Conservation (phyloP, 2,888 invertebrate genomes). For the Thumatha senex region DNA sequence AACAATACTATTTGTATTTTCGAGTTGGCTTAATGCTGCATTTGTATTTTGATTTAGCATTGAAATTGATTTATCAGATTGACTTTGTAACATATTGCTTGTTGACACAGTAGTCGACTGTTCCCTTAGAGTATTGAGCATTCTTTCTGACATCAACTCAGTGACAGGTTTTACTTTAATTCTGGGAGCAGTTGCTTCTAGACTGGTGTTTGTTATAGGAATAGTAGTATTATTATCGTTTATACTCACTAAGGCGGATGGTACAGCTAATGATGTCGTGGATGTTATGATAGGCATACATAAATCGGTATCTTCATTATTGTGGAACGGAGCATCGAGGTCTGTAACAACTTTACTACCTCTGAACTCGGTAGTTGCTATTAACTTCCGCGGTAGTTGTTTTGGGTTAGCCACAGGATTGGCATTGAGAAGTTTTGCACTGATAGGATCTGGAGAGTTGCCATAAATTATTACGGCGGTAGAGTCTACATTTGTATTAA, state of each 20-base stretch:
- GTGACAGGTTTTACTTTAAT: slow-evolving; percentile 72
- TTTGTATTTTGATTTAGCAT: not conserved
- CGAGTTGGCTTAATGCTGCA: not conserved
- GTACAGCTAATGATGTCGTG: slow-evolving; percentile 56
- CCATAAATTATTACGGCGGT: slow-evolving; percentile 19
- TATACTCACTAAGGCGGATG: slow-evolving; percentile 15
- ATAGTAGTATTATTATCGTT: not conserved
- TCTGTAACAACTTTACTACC: slow-evolving; percentile 9
- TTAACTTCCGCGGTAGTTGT: slow-evolving; percentile 55
- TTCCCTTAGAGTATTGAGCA: slow-evolving; percentile 36
- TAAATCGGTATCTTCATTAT: slow-evolving; percentile 18
- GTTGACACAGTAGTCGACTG: slow-evolving; percentile 6
- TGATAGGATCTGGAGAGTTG: slow-evolving; percentile 24
- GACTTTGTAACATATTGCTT: slow-evolving; percentile 3
- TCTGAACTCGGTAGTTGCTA: slow-evolving; percentile 17
- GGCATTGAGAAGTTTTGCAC: slow-evolving; percentile 42
- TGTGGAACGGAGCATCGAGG: slow-evolving; percentile 1
- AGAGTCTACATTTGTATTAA: not conserved
- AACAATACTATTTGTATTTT: slow-evolving; percentile 3
- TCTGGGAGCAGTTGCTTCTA: slow-evolving; percentile 40
- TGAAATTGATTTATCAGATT: not conserved
- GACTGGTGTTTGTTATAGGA: not conserved
- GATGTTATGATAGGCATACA: slow-evolving; percentile 65
- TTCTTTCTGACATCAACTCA: slow-evolving; percentile 62
- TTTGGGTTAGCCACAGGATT: slow-evolving; percentile 72